These are phyloP conservation scores for Callipepla squamata DNA, from an alignment of 2,113 vertebrate genomes.

Conservation along the genomic window DNA sequence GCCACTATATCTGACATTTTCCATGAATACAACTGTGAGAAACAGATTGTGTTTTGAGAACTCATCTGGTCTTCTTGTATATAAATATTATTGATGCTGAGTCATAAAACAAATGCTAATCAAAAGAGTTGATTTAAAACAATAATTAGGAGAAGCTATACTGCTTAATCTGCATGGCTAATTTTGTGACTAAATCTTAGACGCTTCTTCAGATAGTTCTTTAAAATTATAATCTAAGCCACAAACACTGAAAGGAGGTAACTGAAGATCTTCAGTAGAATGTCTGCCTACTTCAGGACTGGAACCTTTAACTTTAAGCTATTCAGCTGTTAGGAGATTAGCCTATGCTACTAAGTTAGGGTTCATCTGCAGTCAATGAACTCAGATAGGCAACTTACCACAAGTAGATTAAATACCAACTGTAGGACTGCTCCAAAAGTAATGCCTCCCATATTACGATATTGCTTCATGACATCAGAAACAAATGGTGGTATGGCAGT, in stretches of 20 bases:
- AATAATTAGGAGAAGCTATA: neutral
- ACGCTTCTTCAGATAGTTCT: neutral
- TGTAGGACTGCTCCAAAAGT: too few species aligned
- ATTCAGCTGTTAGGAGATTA: neutral
- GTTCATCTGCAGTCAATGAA: neutral
- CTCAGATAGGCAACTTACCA: neutral
- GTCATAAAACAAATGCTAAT: neutral
- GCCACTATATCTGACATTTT: slow-evolving; percentile 1
- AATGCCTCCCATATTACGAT: too few species aligned
- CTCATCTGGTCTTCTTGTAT: neutral
- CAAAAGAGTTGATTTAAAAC: neutral
- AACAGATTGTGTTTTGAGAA: slow-evolving; percentile 15
- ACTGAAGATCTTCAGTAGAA: neutral
- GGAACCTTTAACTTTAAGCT: neutral
- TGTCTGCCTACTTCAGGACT: neutral
- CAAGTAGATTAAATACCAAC: neutral
- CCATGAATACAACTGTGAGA: slow-evolving; percentile 5
- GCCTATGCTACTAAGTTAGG: fast-evolving
- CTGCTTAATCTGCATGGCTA: neutral
- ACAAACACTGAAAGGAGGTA: neutral
- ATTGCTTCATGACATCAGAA: too few species aligned
- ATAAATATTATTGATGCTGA: neutral
- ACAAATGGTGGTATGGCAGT: too few species aligned
- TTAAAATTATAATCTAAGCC: neutral
- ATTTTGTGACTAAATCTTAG: neutral